phyloP scores from a whole-genome alignment of 2,113 vertebrate species.

The Epinephelus lanceolatus region DNA sequence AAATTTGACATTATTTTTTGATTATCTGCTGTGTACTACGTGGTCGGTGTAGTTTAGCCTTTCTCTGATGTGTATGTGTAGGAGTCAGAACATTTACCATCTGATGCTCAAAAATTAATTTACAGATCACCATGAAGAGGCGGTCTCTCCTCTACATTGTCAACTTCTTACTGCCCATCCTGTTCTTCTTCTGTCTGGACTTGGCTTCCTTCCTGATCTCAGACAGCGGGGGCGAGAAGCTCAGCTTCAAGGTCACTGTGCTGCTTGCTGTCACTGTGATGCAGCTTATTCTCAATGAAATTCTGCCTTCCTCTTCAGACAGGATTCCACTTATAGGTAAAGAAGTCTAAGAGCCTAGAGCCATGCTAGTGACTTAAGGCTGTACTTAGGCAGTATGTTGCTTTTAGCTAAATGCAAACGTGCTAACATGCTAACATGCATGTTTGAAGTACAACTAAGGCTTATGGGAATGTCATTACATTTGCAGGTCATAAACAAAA shows the following conservation, averaged over 20 bases:
- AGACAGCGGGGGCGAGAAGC: conserved; percentile 76
- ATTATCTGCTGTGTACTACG: too few species aligned
- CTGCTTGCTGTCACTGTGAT: conserved; percentile 80
- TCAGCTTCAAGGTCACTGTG: conserved; percentile 78
- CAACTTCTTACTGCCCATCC: conserved; percentile 85
- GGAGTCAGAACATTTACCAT: not conserved
- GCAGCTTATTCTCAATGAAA: conserved; percentile 81
- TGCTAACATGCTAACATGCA: too few species aligned
- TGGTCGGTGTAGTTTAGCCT: too few species aligned
- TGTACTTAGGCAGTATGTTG: too few species aligned
- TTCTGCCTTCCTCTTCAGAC: conserved; percentile 75
- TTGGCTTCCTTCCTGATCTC: conserved; percentile 84
- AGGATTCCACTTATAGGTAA: conserved; percentile 78
- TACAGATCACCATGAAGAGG: conserved; percentile 84
- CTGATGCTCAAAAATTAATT: not conserved
- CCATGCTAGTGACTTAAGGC: too few species aligned
- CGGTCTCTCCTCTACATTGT: conserved; percentile 81
- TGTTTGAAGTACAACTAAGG: too few species aligned
- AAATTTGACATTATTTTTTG: too few species aligned
- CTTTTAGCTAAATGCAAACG: too few species aligned
- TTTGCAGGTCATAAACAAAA: too few species aligned
- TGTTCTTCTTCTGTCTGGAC: conserved; percentile 85
- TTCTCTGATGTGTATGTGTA: too few species aligned
- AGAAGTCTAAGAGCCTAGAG: not conserved
- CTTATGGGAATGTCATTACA: too few species aligned